These are phyloP conservation scores for Cairina moschata DNA, from an alignment of 2,113 vertebrate species.

Conservation along the genomic window DNA sequence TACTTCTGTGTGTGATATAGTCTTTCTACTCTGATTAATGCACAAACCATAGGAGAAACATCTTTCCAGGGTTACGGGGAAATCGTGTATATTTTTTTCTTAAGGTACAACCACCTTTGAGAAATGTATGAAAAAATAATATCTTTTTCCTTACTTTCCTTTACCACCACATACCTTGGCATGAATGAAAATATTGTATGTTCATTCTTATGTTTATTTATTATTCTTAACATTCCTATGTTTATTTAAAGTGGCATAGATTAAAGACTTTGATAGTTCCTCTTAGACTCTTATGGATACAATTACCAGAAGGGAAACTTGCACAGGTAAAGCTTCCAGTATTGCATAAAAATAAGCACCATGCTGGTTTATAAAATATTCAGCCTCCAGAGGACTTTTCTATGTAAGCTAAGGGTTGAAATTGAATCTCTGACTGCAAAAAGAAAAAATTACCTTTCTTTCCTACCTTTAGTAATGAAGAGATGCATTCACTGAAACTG, in stretches of 20 bases:
- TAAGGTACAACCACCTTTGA: not conserved
- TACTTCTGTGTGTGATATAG: not conserved
- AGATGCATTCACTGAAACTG: not conserved
- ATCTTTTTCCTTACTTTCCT: not conserved
- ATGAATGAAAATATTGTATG: not conserved
- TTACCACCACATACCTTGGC: not conserved
- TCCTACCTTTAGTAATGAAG: not conserved
- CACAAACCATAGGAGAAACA: not conserved
- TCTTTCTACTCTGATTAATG: not conserved
- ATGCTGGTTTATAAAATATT: not conserved
- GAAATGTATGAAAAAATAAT: not conserved
- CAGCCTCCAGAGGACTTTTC: not conserved
- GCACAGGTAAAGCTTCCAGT: not conserved
- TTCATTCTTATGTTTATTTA: not conserved
- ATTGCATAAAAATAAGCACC: not conserved
- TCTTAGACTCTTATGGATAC: not conserved
- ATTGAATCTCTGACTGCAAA: not conserved
- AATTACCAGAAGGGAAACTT: not conserved
- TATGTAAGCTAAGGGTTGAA: not conserved
- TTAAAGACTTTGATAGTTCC: not conserved
- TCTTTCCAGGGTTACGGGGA: not conserved
- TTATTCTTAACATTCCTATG: not conserved
- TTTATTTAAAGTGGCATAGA: not conserved
- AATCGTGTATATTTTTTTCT: not conserved
- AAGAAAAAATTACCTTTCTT: not conserved